Evolutionary conservation across 2,113 vertebrate species (phyloP).

Genomic region (pig (Sus scrofa)): T2T-Sscrofa CM000814.6:129386001-129386500

Average conservation of each 20-base stretch:
- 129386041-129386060: neutral
- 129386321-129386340: neutral
- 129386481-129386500: neutral
- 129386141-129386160: neutral
- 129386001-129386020: neutral
- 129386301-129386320: neutral
- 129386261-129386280: neutral
- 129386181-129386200: constrained; percentile 22
- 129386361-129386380: neutral
- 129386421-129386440: neutral
- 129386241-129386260: neutral
- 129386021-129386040: neutral
- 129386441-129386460: neutral
- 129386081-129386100: neutral
- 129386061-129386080: neutral
- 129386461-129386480: neutral
- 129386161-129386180: neutral
- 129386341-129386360: neutral
- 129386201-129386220: neutral
- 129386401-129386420: neutral
- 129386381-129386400: neutral
- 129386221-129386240: neutral
- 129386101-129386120: neutral
- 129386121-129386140: neutral
- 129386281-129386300: neutral